Evolutionary conservation across 2,888 invertebrate species (phyloP).

Genomic region (Zeuzera pyrina): DNA sequence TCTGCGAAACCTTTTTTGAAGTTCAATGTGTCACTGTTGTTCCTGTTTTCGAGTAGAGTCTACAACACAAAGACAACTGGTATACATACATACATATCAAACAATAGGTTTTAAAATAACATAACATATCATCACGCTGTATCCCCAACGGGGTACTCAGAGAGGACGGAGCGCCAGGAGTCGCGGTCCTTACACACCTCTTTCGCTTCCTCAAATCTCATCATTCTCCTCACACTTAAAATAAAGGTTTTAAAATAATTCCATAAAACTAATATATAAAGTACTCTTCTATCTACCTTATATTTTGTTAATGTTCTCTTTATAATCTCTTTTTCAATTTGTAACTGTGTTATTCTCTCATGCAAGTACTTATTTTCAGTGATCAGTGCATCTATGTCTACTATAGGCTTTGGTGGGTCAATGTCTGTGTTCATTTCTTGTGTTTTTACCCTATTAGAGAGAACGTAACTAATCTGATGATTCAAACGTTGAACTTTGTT

Average conservation of each 20-base stretch:
- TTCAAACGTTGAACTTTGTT: constrained; percentile 87
- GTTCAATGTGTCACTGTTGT: constrained; percentile 79
- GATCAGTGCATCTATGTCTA: constrained; percentile 85
- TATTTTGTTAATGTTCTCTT: constrained; percentile 82
- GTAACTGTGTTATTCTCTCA: constrained; percentile 83
- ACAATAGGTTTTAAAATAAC: too few species aligned
- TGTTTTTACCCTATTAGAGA: constrained; percentile 59
- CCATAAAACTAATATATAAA: neutral
- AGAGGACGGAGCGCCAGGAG: too few species aligned
- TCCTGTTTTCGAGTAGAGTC: constrained; percentile 81
- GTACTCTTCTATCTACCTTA: too few species aligned
- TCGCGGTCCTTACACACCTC: too few species aligned
- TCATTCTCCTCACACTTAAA: too few species aligned
- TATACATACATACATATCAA: neutral
- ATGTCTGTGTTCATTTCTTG: constrained; percentile 37
- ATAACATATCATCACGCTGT: too few species aligned
- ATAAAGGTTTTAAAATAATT: neutral
- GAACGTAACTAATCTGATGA: constrained; percentile 80
- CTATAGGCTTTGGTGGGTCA: constrained; percentile 57
- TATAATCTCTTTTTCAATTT: constrained; percentile 84
- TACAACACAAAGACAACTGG: constrained; percentile 30
- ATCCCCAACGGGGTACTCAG: too few species aligned
- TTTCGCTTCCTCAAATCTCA: too few species aligned
- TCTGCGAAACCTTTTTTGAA: constrained; percentile 79
- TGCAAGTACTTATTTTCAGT: constrained; percentile 90